phyloP scores from a whole-genome alignment of 2,113 vertebrate genomes.

The Ia io region DNA sequence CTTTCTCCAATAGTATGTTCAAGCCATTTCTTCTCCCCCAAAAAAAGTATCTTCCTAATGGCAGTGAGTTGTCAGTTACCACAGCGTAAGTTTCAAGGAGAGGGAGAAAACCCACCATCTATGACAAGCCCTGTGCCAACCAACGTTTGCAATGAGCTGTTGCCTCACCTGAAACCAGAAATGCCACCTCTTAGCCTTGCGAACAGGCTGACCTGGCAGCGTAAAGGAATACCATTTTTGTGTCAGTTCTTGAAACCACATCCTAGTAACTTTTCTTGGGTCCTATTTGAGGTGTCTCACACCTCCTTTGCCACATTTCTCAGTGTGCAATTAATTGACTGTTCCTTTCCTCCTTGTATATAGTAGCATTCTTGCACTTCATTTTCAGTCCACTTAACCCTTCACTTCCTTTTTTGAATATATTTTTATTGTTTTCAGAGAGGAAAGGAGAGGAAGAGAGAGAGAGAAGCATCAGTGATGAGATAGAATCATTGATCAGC shows the following conservation, averaged over 20 bases:
- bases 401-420: background rate
- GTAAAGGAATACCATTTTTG: background rate
- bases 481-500: too few species aligned
- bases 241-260: background rate
- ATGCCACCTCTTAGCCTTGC: background rate
- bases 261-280: background rate
- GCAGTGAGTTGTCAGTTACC: slow-evolving; percentile 42
- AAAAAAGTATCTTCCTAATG: slow-evolving; percentile 54
- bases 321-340: background rate
- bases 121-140: slow-evolving; percentile 43
- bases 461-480: too few species aligned
- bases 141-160: slow-evolving; percentile 16
- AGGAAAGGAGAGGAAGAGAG: too few species aligned
- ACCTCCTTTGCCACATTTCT: background rate
- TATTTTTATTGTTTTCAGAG: too few species aligned
- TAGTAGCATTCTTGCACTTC: background rate
- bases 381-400: background rate
- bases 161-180: background rate
- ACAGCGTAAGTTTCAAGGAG: slow-evolving; percentile 31
- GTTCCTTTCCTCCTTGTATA: background rate
- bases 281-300: background rate
- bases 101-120: background rate
- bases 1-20: slow-evolving; percentile 49
- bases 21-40: slow-evolving; percentile 59
- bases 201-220: too few species aligned